Percentiles rank a stretch among this genome's conserved stretches.
Evolutionary conservation across 1,140 invertebrate species (phyloP).

Genomic region (Nylanderia fulva): DNA sequence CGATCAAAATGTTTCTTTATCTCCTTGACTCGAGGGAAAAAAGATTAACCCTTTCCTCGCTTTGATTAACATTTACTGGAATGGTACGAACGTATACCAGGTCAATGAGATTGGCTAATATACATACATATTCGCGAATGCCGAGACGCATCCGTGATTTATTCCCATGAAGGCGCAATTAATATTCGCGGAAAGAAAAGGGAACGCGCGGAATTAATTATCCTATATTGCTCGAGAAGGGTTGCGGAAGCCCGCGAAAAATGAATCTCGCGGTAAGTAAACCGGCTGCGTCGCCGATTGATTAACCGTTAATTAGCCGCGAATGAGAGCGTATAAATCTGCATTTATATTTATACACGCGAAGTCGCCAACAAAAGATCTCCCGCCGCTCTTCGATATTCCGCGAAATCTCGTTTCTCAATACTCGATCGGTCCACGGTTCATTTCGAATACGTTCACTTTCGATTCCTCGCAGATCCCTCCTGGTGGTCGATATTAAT

Average conservation of each 20-base stretch:
- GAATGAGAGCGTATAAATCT: not conserved
- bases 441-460: constrained; percentile 18
- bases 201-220: constrained; percentile 33
- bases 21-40: no score
- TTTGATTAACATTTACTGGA: no score
- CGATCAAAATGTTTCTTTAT: no score
- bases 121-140: not conserved
- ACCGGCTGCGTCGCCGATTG: not conserved
- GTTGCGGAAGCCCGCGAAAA: constrained; percentile 35
- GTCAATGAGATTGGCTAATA: constrained; percentile 14
- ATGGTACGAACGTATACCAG: not conserved
- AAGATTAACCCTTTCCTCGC: no score
- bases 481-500: constrained; percentile 39
- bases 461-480: constrained; percentile 26
- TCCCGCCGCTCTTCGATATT: not conserved
- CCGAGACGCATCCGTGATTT: not conserved
- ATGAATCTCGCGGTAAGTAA: constrained; percentile 34
- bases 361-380: constrained; percentile 28
- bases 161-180: constrained; percentile 15
- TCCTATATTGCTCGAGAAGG: not conserved
- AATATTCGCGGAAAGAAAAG: constrained; percentile 29
- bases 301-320: constrained; percentile 50
- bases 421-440: constrained; percentile 9
- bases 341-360: no score
- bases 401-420: constrained; percentile 11